Evolutionary conservation across 1,140 invertebrate species (phyloP).

Genomic region (Temnothorax longispinosus): DNA sequence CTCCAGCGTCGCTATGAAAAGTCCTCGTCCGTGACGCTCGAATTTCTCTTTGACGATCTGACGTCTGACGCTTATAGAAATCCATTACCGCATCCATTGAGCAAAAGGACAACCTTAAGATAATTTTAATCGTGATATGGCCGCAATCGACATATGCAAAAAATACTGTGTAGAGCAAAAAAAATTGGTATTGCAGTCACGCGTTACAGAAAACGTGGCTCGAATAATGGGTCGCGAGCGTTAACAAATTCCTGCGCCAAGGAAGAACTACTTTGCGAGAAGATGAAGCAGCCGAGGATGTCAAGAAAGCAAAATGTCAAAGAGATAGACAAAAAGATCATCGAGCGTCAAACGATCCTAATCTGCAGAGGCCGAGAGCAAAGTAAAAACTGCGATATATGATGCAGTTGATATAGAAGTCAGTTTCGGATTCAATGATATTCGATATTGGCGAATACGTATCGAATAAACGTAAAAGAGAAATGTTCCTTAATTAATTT

Average conservation of each 20-base stretch:
- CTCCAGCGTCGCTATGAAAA: not conserved
- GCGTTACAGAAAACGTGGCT: constrained; percentile 59
- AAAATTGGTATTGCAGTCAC: constrained; percentile 62
- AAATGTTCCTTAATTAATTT: not conserved
- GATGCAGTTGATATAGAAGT: not conserved
- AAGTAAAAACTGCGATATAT: not conserved
- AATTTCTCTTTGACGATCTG: constrained; percentile 8
- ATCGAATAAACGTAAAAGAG: not conserved
- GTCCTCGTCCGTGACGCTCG: not conserved
- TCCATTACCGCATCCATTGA: constrained; percentile 38
- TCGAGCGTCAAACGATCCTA: not conserved
- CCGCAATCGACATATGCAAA: not conserved
- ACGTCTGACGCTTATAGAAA: not conserved
- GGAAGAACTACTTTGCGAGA: not conserved
- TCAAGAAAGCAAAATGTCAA: not conserved
- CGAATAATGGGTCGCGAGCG: constrained; percentile 51
- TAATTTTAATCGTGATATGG: constrained; percentile 61
- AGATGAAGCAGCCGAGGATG: not conserved
- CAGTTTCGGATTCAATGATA: not conserved
- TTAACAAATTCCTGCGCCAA: constrained; percentile 5
- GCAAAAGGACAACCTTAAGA: constrained; percentile 48
- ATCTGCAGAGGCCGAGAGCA: not conserved
- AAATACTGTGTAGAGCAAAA: not conserved
- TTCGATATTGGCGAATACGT: not conserved
- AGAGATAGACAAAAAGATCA: not conserved